Conservation (phyloP, 2,113 vertebrate species). For the Prochilodus magdalenae region DNA sequence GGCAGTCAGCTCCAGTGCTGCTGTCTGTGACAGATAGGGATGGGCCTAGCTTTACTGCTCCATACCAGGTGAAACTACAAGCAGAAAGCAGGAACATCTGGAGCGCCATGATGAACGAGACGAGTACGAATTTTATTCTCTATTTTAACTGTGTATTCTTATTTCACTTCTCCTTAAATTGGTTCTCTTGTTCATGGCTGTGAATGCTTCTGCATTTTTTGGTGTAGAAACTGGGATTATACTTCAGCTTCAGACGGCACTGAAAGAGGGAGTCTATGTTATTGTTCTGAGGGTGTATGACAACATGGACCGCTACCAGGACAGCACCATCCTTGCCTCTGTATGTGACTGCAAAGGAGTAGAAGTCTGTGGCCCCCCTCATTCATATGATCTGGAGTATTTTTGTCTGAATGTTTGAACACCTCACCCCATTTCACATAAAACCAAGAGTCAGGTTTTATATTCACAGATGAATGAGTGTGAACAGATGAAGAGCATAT, state of each 20-base stretch:
- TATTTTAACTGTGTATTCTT: no score
- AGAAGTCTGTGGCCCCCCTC: background rate
- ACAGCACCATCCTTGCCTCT: conserved; percentile 66
- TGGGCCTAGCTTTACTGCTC: conserved; percentile 75
- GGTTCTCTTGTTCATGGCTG: no score
- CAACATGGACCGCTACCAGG: conserved; percentile 66
- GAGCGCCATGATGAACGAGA: conserved; percentile 63
- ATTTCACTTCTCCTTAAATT: no score
- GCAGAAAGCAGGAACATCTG: conserved; percentile 78
- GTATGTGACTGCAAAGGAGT: conserved; percentile 85
- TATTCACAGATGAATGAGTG: no score
- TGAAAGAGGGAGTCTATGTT: conserved; percentile 73
- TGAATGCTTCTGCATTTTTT: no score
- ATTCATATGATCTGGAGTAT: no score
- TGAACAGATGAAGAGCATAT: no score
- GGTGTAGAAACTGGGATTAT: conserved; percentile 67
- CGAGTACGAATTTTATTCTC: conserved; percentile 73
- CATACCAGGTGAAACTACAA: conserved; percentile 74
- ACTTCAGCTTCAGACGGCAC: conserved; percentile 66
- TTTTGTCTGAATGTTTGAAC: no score
- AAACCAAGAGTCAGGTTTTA: no score
- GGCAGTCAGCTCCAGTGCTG: background rate
- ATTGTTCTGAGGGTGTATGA: conserved; percentile 81
- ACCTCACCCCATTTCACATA: no score
- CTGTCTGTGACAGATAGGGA: conserved; percentile 78